A percentile compares a stretch with the other conserved stretches of the same genome.
Evolutionary conservation across 2,113 vertebrate species (phyloP).

Genomic region (Salvelinus sp.): DNA sequence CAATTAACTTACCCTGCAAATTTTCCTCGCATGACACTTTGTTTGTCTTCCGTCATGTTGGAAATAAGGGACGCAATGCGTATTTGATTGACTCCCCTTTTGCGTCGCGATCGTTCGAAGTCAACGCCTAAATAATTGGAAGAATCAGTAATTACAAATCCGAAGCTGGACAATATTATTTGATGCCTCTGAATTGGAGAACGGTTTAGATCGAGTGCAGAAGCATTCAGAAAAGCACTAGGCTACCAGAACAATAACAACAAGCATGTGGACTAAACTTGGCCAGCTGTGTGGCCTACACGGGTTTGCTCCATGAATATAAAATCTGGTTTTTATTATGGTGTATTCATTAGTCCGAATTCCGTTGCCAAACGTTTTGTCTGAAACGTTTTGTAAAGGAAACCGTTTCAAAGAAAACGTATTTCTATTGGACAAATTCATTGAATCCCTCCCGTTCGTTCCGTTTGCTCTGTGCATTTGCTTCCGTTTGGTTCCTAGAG

Average conservation of each 20-base stretch:
- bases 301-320: not conserved
- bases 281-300: not conserved
- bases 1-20: not conserved
- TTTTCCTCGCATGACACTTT: not conserved
- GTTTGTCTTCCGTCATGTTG: not conserved
- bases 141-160: not conserved
- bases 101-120: not conserved
- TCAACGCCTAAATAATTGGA: not conserved
- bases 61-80: not conserved
- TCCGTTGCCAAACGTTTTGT: not conserved
- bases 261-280: not conserved
- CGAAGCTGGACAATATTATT: no score
- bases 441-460: no score
- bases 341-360: no score
- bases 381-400: no score
- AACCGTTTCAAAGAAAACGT: no score
- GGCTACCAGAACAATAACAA: not conserved
- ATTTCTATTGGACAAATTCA: no score
- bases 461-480: no score
- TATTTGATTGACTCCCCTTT: not conserved
- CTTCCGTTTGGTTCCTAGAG: no score
- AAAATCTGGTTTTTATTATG: not conserved
- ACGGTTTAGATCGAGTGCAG: not conserved
- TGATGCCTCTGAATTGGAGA: not conserved
- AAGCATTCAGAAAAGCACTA: not conserved